These are phyloP conservation scores for Hylaea fasciaria DNA, from an alignment of 2,888 invertebrate genomes.

Conservation along the genomic window DNA sequence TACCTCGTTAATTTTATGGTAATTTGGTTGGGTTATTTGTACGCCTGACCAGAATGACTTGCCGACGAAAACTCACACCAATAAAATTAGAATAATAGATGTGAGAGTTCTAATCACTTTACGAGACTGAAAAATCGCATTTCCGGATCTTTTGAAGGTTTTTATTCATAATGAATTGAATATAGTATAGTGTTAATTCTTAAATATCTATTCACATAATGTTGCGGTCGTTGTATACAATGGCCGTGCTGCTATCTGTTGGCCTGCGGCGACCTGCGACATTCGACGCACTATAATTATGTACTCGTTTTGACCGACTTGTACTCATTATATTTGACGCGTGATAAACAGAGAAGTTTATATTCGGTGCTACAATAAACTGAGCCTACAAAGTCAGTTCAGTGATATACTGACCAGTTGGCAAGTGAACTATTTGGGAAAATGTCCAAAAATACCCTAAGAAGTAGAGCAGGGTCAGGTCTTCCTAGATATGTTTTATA, in stretches of 20 bases:
- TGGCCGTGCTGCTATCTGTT: constrained; percentile 31
- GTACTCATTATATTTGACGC: constrained; percentile 33
- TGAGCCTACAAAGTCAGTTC: constrained; percentile 9
- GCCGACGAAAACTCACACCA: too few relatives aligned
- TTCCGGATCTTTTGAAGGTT: too few relatives aligned
- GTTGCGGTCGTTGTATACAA: constrained; percentile 46
- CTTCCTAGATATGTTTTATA: constrained; percentile 1
- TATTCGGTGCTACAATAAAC: constrained; percentile 11
- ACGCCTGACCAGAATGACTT: too few relatives aligned
- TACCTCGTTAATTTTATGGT: too few relatives aligned
- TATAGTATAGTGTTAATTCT: not conserved
- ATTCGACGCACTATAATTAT: constrained; percentile 32
- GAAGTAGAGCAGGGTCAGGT: constrained; percentile 15
- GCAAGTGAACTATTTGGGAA: constrained; percentile 11
- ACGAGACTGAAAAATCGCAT: too few relatives aligned
- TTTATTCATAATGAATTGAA: too few relatives aligned
- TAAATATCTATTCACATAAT: constrained; percentile 13
- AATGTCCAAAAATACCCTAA: constrained; percentile 12
- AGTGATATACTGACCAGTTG: constrained; percentile 6
- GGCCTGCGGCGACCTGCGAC: constrained; percentile 48
- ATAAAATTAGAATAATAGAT: too few relatives aligned
- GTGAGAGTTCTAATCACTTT: too few relatives aligned
- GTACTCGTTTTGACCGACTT: constrained; percentile 36
- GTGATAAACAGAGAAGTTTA: constrained; percentile 35
- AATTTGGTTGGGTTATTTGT: too few relatives aligned